Percentiles rank a stretch among this genome's conserved stretches.
phyloP scores from a whole-genome alignment of 2,797 vertebrate genomes.

The Enteromius argenteus region DNA sequence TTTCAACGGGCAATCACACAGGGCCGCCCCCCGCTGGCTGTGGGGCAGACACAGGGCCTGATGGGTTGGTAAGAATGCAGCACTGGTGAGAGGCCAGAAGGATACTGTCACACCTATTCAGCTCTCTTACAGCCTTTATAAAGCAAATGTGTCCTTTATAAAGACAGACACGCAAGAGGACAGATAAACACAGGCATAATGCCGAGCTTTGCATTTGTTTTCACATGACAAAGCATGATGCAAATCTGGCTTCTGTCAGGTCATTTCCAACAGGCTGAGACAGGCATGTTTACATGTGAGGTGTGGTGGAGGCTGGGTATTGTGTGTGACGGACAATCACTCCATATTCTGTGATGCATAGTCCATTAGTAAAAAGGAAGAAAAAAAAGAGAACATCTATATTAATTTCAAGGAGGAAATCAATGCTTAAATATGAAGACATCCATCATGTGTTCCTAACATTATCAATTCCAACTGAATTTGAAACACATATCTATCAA shows the following conservation, averaged over 20 bases:
- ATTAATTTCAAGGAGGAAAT: conserved; percentile 15
- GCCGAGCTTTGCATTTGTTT: conserved; percentile 6
- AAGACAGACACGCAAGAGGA: conserved; percentile 43
- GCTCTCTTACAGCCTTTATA: conserved; percentile 40
- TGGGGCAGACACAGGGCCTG: conserved; percentile 76
- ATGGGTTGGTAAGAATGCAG: conserved; percentile 82
- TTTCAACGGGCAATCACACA: conserved; percentile 91
- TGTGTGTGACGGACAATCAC: conserved; percentile 1
- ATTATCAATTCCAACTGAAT: conserved; percentile 24
- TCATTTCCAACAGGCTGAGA: conserved; percentile 44
- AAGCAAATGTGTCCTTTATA: conserved; percentile 53
- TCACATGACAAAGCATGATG: conserved; percentile 28
- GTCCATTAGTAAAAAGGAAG: conserved; percentile 8
- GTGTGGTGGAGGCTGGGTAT: neutral
- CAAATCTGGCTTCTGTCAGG: conserved; percentile 52
- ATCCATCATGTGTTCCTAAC: conserved; percentile 31
- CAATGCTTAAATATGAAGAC: neutral
- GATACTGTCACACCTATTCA: conserved; percentile 40
- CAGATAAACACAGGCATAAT: conserved; percentile 29
- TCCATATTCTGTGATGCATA: neutral
- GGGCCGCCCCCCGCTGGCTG: conserved; percentile 73
- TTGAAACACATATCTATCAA: neutral
- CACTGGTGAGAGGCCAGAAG: conserved; percentile 71
- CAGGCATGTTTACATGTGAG: conserved; percentile 21
- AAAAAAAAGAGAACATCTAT: conserved; percentile 16